Conservation (phyloP, 1,140 invertebrate genomes). For the Spodoptera frugiperda region DNA sequence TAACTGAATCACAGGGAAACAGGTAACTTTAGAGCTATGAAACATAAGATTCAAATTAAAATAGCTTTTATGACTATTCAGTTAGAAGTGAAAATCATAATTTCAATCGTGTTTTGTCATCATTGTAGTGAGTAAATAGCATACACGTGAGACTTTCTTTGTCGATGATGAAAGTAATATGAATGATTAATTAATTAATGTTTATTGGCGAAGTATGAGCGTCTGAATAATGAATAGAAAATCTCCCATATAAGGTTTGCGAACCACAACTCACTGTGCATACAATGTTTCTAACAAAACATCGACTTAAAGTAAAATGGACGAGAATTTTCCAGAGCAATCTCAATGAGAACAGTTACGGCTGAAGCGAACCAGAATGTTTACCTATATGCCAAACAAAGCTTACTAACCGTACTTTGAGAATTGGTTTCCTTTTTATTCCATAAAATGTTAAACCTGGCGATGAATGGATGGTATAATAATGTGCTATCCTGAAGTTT, state of each 20-base stretch:
- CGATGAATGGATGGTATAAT: no score
- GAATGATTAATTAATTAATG: conserved; percentile 14
- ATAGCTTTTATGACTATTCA: no score
- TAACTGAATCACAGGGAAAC: no score
- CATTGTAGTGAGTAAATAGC: conserved; percentile 3
- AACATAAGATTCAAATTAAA: no score
- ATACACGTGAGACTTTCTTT: conserved; percentile 2
- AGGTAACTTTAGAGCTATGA: no score
- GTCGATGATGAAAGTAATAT: conserved; percentile 2
- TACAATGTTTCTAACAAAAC: not conserved
- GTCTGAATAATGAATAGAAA: not conserved
- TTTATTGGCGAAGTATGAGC: not conserved
- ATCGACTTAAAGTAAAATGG: not conserved
- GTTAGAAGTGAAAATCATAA: no score
- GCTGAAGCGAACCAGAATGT: no score
- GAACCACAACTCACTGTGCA: not conserved
- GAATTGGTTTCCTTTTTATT: no score
- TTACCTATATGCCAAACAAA: no score
- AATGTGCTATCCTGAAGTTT: no score
- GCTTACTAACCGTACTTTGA: no score
- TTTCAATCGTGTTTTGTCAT: not conserved
- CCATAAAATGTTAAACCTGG: no score
- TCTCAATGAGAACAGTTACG: not conserved
- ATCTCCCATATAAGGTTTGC: not conserved
- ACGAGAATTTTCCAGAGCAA: not conserved